Base-by-base conservation (phyloP, 2,888 invertebrate species). In the Mystacides longicornis region DNA sequence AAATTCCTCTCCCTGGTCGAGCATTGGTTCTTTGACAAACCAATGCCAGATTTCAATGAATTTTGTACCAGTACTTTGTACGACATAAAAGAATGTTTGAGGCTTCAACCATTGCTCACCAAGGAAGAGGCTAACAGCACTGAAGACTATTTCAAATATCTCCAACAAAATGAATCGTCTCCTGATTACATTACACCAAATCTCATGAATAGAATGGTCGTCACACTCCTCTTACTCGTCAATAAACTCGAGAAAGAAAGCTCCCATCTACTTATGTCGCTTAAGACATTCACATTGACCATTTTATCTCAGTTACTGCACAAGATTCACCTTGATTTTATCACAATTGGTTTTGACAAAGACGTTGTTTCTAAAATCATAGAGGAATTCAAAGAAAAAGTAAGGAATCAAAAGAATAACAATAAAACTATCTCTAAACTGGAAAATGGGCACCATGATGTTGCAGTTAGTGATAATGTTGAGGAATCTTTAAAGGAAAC, bases 261-360 rank as follows among this genome's bases (percentile, higher is more conserved):
- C 67, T 87, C 89, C n/a, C 77, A 79, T n/a, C 87, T 89, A 68
- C 81, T 87, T 45, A 89, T 91, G 64, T 86, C 89, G 21, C 81
- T 88, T 52, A 85, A 89, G 66, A 93, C 93, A 23, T 92, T 94
- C 66, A 81, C 88, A 51, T 77, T 94, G 49, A 91, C 92, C 21
- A 79, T 93, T 62, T 82, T 89, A 62, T 89, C 89, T 16, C 87
- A 88, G 67, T 68, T 87, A 31, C 72, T 84, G 62, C 85, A 78
- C 68, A 82, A 73, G 64, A 71, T 67, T 62, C 71, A 71, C 64
- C 77, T 69, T 67, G 78, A 67, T 68, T 70, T 72, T 66, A 66
- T 71, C 59, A 62, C 64, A 3, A 65, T 75, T 47, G 77, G 77
- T 2, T 67, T 78, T 11, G 69, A 71, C 62, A 74, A 80, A 65